A percentile compares a stretch with the other conserved stretches of the same genome.
Conservation (phyloP, 2,888 invertebrate species). For the Epinotia ramella region DNA sequence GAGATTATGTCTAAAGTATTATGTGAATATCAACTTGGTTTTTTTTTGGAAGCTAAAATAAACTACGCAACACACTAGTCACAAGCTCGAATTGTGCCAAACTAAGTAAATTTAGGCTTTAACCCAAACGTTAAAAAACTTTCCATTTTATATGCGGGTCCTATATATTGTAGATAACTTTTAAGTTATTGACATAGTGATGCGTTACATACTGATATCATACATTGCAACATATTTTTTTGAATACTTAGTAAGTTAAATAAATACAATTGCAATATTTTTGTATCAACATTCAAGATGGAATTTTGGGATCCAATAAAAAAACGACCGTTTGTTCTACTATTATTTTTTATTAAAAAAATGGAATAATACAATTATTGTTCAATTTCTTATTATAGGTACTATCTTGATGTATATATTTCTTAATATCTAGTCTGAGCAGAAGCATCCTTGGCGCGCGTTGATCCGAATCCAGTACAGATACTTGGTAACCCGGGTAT, state of each 20-base stretch:
- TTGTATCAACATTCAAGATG: not conserved
- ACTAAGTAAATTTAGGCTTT: conserved; percentile 34
- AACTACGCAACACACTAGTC: not conserved
- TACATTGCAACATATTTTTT: not conserved
- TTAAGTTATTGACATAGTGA: conserved; percentile 36
- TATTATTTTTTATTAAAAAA: not conserved
- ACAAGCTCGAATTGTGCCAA: not conserved
- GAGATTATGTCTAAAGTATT: not conserved
- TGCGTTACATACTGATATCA: conserved; percentile 9
- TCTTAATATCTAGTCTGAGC: conserved; percentile 81
- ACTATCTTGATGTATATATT: not conserved
- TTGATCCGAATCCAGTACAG: conserved; percentile 92
- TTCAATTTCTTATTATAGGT: not conserved
- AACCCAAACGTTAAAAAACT: conserved; percentile 33
- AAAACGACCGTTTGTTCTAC: not conserved
- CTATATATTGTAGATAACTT: conserved; percentile 50
- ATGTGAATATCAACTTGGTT: not conserved
- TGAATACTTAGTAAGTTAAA: not conserved
- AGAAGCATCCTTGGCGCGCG: conserved; percentile 92
- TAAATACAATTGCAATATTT: not conserved
- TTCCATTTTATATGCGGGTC: conserved; percentile 51
- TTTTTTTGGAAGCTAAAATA: not conserved
- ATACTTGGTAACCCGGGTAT: conserved; percentile 92
- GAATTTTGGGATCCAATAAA: not conserved
- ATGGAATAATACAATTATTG: not conserved